Base-by-base conservation (phyloP, 1,140 invertebrate species). In the Micrasema longulum region DNA sequence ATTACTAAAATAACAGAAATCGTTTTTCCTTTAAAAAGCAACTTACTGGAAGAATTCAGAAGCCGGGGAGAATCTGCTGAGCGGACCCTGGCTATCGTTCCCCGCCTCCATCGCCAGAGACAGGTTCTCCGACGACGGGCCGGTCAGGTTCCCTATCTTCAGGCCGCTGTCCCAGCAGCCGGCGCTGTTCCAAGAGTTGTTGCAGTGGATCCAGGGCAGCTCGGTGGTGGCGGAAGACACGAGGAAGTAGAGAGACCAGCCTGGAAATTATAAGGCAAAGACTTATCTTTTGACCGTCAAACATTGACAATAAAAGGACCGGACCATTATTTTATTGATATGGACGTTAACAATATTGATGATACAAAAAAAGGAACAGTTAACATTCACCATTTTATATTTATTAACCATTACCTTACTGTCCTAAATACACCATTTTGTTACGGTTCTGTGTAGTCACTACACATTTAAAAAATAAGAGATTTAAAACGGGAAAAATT, bases 221-320 rank as follows among this genome's bases (percentile, higher is more conserved):
- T 93, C 90, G 12, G 81, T 75, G 0, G 86, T 85, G 14, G 88
- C 86, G 53, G 90, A 91, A 9, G 89, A 89, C 64, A 91, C 89
- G 75, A 90, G 88, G 84, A 94, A 97, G 82, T 95, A 96, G 36
- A 97, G 84, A 1, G 94, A 90, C 93, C 94, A 96, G 16, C 93
- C 87, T 88, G 77, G 47, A 16, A 16, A 20, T 10, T 20, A 20
- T 1, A 45, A 45, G 12, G 14, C 12, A 45, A n/a, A n/a, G n/a
- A n/a, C n/a, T n/a, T n/a, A 31, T 31, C 26, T 31, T 31, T 31
- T 4, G 26, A 31, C 2, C n/a, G n/a, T n/a, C n/a, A n/a, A n/a
- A n/a, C n/a, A n/a, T n/a, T n/a, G n/a, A n/a, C n/a, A n/a, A n/a
- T n/a, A n/a, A n/a, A n/a, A n/a, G n/a, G n/a, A n/a, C n/a, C n/a